A percentile compares a stretch with the other conserved stretches of the same genome.
Evolutionary conservation across 2,113 vertebrate genomes (phyloP).

Genomic region (Pantherophis guttatus): DNA sequence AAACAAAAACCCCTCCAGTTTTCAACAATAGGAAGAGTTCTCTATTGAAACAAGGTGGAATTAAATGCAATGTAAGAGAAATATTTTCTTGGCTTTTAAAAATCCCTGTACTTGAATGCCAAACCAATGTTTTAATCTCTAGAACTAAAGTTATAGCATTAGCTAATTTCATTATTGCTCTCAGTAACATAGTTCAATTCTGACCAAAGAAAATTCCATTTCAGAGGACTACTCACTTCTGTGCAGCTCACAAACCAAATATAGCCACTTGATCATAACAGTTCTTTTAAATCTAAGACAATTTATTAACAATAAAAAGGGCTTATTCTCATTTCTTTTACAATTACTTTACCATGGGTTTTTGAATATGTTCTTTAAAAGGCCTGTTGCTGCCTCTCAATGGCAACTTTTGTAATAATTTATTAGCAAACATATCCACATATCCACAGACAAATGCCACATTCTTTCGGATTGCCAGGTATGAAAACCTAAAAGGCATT

Average conservation of each 20-base stretch:
- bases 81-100: not conserved
- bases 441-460: not conserved
- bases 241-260: not conserved
- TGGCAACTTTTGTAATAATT: slow-evolving; percentile 8
- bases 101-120: not conserved
- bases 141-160: not conserved
- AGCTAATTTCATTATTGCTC: not conserved
- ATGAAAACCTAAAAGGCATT: not conserved
- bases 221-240: not conserved
- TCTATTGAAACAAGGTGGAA: not conserved
- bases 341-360: not conserved
- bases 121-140: slow-evolving; percentile 8
- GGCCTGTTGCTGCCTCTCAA: slow-evolving; percentile 27
- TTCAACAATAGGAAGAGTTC: slow-evolving; percentile 1
- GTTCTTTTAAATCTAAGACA: not conserved
- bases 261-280: not conserved
- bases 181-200: not conserved
- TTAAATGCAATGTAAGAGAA: not conserved
- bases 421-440: not conserved
- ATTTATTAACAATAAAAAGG: not conserved
- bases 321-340: not conserved
- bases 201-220: not conserved
- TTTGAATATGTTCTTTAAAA: not conserved
- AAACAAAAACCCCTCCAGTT: not conserved
- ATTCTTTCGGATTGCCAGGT: not conserved